These are phyloP conservation scores for Lepilemur ruficaudatus DNA, from an alignment of 2,797 vertebrate genomes.

Conservation along the genomic window DNA sequence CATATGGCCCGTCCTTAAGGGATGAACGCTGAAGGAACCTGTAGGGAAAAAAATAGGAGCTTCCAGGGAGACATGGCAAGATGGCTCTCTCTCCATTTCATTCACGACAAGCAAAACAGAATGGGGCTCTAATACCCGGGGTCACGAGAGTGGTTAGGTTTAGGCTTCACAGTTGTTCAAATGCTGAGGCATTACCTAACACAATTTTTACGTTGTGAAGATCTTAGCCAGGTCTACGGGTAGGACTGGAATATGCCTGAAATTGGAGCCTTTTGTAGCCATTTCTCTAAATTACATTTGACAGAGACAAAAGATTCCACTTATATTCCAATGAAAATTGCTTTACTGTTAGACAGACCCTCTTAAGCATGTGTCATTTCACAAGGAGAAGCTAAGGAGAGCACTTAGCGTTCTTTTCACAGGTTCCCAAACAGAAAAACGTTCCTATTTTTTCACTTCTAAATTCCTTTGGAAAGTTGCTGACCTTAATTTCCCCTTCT, in stretches of 20 bases:
- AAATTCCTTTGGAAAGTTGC: conserved; percentile 26
- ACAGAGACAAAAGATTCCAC: conserved; percentile 64
- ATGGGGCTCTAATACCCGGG: background rate
- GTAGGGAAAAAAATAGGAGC: background rate
- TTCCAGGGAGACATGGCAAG: background rate
- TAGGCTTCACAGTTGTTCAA: background rate
- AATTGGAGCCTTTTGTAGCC: conserved; percentile 44
- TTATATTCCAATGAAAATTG: conserved; percentile 66
- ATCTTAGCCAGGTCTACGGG: background rate
- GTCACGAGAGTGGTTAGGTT: background rate
- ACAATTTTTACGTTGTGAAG: background rate
- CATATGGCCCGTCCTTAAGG: background rate
- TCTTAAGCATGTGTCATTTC: conserved; percentile 44
- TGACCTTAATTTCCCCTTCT: conserved; percentile 55
- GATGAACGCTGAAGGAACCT: background rate
- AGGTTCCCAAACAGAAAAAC: background rate
- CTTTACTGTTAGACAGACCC: conserved; percentile 58
- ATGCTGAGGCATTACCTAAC: background rate
- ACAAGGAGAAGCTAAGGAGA: conserved; percentile 28
- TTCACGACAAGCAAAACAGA: background rate
- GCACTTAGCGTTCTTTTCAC: conserved; percentile 34
- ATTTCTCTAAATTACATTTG: conserved; percentile 58
- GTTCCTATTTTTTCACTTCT: background rate
- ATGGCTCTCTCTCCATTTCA: background rate
- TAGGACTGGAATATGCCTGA: conserved; percentile 4